Evolutionary conservation across 2,797 vertebrate species (phyloP), one percentile per base, ranked within the genome.

Genomic region (Enteromius paludinosus): DNA sequence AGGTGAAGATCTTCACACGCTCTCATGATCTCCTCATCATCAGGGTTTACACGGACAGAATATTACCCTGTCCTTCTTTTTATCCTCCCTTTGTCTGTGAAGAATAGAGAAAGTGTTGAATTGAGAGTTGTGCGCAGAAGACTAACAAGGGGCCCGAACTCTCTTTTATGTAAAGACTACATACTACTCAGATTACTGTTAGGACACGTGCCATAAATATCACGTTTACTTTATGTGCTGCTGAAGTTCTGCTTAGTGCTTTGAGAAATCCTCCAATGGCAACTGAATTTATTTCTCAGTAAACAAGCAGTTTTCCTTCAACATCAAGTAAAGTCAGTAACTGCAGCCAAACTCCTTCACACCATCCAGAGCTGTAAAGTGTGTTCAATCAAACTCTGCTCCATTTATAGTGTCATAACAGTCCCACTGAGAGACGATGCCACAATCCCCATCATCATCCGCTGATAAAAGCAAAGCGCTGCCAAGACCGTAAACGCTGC

Each of bases 381-480:
- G 49, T 54, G 30, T 74, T 56, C 49, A 54, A 23, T 74, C 30
- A 78, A 68, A 52, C 30, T 54, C 45, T 64, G 23, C 70, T 56
- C 20, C 4, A 17, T 81, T 75, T 84, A 41, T 45, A 80, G 81
- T 4, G 49, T 71, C 56, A 52, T 45, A 72, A 64, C 17, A 74
- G 28, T 65, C 68, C 61, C 43, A 49, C 69, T 54, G 81, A 85
- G 80, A 75, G 64, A 47, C 49, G 14, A 69, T 81, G 47, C 66
- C 83, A 54, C 65, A n/a, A 64, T 81, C 69, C 75, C 77, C 83
- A 65, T 80, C 86, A 86, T 88, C 85, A 87, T 91, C 90, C 88
- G 85, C 79, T 88, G 87, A 88, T 90, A 89, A 92, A 92, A 92
- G 89, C 89, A 90, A 93, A 92, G 90, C 90, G 93, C 91, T 87